Conservation (phyloP, 2,888 invertebrate species). For the Clanis bilineata region DNA sequence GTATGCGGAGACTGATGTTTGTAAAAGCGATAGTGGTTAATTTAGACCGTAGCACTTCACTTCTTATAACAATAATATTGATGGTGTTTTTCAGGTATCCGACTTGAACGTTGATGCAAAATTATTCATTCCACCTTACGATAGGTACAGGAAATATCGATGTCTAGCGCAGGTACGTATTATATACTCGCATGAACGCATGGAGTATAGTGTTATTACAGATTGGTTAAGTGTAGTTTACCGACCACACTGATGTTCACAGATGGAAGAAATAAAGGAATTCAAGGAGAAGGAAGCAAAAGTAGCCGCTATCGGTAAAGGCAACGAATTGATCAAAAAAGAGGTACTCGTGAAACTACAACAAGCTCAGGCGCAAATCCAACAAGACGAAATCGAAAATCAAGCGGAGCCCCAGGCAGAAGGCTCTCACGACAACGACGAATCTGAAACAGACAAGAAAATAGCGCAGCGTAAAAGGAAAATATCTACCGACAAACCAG, state of each 20-base stretch:
- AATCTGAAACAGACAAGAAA: constrained; percentile 28
- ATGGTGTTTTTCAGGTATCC: constrained; percentile 47
- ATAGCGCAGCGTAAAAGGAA: constrained; percentile 47
- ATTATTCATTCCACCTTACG: constrained; percentile 65
- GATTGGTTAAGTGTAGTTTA: neutral
- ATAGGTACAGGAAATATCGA: constrained; percentile 63
- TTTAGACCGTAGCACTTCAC: neutral
- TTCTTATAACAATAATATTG: neutral
- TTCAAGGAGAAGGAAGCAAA: constrained; percentile 62
- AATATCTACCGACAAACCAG: constrained; percentile 39
- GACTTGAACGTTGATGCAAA: constrained; percentile 58
- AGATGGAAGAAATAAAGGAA: constrained; percentile 61
- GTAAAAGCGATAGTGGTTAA: too few relatives aligned
- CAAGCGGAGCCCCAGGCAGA: constrained; percentile 12
- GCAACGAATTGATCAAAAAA: constrained; percentile 54
- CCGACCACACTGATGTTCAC: constrained; percentile 22
- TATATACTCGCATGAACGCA: constrained; percentile 20
- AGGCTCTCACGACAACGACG: constrained; percentile 18
- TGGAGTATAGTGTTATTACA: constrained; percentile 23
- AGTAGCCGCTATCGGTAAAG: constrained; percentile 55
- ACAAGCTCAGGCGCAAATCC: constrained; percentile 42
- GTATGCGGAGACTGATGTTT: too few relatives aligned
- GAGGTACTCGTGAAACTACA: constrained; percentile 57
- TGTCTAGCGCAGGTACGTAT: constrained; percentile 53
- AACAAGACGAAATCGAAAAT: constrained; percentile 32